A percentile compares a stretch with the other conserved stretches of the same genome.
These are phyloP conservation scores for Hoplodrina blanda DNA, from an alignment of 2,888 invertebrate species.

Conservation along the genomic window DNA sequence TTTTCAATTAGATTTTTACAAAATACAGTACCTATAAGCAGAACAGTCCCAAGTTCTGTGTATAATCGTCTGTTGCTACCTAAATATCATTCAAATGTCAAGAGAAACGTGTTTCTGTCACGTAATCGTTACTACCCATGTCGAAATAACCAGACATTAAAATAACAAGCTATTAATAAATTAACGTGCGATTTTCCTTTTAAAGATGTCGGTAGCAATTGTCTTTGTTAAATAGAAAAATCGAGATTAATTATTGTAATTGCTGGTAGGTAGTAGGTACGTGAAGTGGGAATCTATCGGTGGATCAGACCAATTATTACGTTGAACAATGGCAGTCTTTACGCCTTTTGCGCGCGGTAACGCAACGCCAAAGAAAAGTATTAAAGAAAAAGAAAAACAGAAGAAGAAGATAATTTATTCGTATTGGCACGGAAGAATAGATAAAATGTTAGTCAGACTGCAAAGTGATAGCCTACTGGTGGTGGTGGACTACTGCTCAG, in stretches of 20 bases:
- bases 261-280: not conserved
- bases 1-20: no score
- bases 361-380: not conserved
- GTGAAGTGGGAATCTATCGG: conserved; percentile 23
- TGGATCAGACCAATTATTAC: conserved; percentile 26
- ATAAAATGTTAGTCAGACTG: not conserved
- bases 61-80: no score
- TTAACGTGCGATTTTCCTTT: conserved; percentile 28
- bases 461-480: no score
- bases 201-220: conserved; percentile 7
- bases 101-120: conserved; percentile 27
- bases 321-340: conserved; percentile 21
- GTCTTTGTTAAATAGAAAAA: conserved; percentile 29
- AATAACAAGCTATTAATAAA: conserved; percentile 8
- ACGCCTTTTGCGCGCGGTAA: not conserved
- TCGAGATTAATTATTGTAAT: conserved; percentile 23
- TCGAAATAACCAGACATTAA: conserved; percentile 27
- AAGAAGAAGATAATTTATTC: no score
- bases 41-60: no score
- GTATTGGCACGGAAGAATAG: not conserved
- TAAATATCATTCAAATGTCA: conserved; percentile 5
- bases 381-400: not conserved
- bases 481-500: no score
- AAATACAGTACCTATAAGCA: no score
- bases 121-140: conserved; percentile 10